Conservation (phyloP, 2,888 invertebrate genomes). For the Lumbricus terrestris region DNA sequence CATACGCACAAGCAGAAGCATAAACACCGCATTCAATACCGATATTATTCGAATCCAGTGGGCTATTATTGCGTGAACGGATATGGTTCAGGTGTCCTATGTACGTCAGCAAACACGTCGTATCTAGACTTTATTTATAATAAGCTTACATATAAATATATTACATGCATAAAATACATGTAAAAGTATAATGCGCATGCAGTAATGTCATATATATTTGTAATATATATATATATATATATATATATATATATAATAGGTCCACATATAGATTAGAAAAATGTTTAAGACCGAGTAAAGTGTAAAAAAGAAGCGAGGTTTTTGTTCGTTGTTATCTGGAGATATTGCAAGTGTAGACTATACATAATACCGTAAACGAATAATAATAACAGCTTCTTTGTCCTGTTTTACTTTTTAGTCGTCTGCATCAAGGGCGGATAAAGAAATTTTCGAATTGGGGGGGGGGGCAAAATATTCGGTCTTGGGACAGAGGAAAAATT, state of each 20-base stretch:
- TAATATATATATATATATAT: no score
- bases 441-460: no score
- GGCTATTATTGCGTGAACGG: background rate
- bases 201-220: no score
- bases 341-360: background rate
- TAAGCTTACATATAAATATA: background rate
- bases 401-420: no score
- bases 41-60: background rate
- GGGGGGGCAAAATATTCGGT: no score
- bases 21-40: background rate
- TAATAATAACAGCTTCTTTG: background rate
- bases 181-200: no score
- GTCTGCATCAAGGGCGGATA: no score
- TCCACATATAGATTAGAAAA: constrained; percentile 11
- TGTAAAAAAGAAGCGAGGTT: background rate
- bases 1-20: background rate
- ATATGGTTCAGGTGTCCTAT: background rate
- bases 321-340: background rate
- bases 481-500: no score
- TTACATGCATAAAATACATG: constrained; percentile 23
- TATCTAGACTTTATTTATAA: background rate
- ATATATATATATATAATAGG: background rate
- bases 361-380: background rate
- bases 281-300: background rate
- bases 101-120: background rate